Conservation (phyloP, 2,113 vertebrate species). For the Thryonomys swinderianus region DNA sequence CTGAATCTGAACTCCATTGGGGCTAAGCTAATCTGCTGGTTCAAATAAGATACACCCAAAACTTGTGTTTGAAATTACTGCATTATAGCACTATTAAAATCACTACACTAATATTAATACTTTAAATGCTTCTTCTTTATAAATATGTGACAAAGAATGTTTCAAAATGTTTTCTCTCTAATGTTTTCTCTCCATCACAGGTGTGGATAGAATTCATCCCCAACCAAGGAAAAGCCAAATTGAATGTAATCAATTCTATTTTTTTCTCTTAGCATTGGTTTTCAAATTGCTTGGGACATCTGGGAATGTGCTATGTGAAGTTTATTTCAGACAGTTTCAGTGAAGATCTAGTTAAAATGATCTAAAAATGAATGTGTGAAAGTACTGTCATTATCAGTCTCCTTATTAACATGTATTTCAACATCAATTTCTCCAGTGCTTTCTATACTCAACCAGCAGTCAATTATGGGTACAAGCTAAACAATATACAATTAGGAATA, state of each 20-base stretch:
- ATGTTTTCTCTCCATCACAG: conserved; percentile 39
- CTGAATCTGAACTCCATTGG: not conserved
- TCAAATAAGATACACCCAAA: not conserved
- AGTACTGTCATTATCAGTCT: conserved; percentile 35
- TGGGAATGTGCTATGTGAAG: conserved; percentile 54
- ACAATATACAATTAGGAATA: not conserved
- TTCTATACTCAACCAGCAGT: not conserved
- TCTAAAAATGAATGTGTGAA: conserved; percentile 47
- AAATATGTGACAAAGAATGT: not conserved
- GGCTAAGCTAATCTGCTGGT: not conserved
- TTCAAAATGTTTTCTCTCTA: not conserved
- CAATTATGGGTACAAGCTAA: not conserved
- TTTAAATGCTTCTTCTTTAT: not conserved
- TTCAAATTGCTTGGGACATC: conserved; percentile 56
- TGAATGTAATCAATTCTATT: conserved; percentile 49
- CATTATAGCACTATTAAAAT: not conserved
- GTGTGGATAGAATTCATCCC: conserved; percentile 47
- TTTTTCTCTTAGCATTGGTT: conserved; percentile 38
- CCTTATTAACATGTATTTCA: conserved; percentile 51
- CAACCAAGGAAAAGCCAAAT: conserved; percentile 35
- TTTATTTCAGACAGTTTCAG: conserved; percentile 39
- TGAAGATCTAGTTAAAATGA: conserved; percentile 47
- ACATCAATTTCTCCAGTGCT: conserved; percentile 21
- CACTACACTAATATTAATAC: not conserved
- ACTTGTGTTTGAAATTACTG: not conserved